Percentiles rank a stretch among this genome's conserved stretches.
Conservation (phyloP, 2,113 vertebrate genomes). For the Lagopus muta region DNA sequence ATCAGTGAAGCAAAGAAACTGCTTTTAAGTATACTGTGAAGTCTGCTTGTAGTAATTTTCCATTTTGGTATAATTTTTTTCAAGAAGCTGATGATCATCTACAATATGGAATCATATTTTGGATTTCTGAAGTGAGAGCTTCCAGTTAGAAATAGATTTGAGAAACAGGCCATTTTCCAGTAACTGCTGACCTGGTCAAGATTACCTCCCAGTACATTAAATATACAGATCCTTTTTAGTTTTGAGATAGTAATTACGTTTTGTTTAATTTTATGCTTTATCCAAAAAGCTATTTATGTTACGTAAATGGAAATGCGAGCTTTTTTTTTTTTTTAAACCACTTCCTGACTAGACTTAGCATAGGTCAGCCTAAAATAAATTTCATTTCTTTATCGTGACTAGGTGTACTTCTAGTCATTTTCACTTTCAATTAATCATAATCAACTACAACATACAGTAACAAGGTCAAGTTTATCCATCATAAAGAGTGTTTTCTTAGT, state of each 20-base stretch:
- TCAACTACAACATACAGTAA: background rate
- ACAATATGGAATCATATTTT: background rate
- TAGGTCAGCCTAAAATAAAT: slow-evolving; percentile 14
- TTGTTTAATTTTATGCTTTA: background rate
- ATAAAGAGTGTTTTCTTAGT: background rate
- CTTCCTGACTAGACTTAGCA: slow-evolving; percentile 25
- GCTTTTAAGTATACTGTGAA: background rate
- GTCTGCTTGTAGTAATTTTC: background rate
- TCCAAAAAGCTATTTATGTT: background rate
- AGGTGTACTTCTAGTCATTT: background rate
- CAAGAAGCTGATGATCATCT: background rate
- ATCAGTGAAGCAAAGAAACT: too few species aligned
- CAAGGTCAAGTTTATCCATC: background rate
- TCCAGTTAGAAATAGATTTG: background rate
- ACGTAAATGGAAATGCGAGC: slow-evolving; percentile 31
- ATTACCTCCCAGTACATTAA: background rate
- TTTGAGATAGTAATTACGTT: background rate
- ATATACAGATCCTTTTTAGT: background rate
- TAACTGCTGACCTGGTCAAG: slow-evolving; percentile 6
- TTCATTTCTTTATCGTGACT: slow-evolving; percentile 22
- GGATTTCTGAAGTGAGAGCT: background rate
- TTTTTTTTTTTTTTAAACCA: background rate
- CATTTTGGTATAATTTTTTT: background rate
- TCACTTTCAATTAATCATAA: slow-evolving; percentile 18
- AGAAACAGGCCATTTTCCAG: background rate